Percentiles rank a stretch among this genome's conserved stretches.
phyloP scores from a whole-genome alignment of 1,140 invertebrate genomes.

The Heliconius congener region DNA sequence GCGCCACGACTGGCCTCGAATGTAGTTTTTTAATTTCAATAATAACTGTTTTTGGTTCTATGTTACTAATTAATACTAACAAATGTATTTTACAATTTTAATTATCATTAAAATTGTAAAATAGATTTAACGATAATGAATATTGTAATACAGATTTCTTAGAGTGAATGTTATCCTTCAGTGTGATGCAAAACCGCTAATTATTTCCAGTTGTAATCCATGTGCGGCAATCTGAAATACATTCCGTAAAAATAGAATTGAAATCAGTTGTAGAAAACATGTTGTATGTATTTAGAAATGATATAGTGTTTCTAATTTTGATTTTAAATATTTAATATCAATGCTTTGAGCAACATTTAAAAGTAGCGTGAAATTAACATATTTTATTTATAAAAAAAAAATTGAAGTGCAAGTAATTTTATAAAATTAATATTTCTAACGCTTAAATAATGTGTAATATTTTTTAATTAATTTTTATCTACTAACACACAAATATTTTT shows the following conservation, averaged over 20 bases:
- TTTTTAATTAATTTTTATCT: no score
- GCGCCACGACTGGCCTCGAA: not conserved
- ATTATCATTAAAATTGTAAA: not conserved
- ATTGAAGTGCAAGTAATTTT: no score
- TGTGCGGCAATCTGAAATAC: not conserved
- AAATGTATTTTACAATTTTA: not conserved
- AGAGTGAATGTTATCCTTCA: slow-evolving; percentile 2
- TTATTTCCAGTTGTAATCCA: not conserved
- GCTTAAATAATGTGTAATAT: no score
- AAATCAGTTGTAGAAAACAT: no score
- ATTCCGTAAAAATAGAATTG: not conserved
- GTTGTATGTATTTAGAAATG: not conserved
- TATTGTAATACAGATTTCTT: not conserved
- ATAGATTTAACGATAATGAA: not conserved
- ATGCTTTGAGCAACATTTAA: no score
- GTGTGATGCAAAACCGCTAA: not conserved
- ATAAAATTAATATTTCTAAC: no score
- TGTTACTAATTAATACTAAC: not conserved
- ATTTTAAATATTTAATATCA: not conserved
- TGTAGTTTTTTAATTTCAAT: not conserved
- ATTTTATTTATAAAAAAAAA: no score
- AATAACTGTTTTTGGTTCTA: not conserved
- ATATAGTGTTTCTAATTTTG: not conserved
- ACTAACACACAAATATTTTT: no score
- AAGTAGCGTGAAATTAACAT: no score